Percentiles rank a stretch among this genome's conserved stretches.
These are phyloP conservation scores for Halocaridina rubra DNA, from an alignment of 2,888 invertebrate species.

Conservation along the genomic window DNA sequence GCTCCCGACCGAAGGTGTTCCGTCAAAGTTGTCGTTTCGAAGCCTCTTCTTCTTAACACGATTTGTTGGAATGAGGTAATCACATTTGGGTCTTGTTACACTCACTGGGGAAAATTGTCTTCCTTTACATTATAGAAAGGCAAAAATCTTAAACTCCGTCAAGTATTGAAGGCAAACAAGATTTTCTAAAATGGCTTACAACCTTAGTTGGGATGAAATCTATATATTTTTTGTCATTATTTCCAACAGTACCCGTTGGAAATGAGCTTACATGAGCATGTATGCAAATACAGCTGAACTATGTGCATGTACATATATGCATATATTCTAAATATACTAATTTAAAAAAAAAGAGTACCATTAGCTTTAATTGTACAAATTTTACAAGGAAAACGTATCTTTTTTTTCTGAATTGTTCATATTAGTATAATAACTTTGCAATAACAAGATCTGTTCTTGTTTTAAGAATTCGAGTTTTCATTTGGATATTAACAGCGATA, in stretches of 20 bases:
- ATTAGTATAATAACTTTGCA: too few species aligned
- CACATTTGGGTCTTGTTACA: slow-evolving; percentile 52
- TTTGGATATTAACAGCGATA: too few species aligned
- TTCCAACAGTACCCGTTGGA: background rate
- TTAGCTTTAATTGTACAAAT: too few species aligned
- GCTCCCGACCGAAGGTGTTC: slow-evolving; percentile 8
- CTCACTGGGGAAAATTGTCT: slow-evolving; percentile 40
- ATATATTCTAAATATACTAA: too few species aligned
- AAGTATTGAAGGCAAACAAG: background rate
- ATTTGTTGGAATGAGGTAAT: slow-evolving; percentile 49
- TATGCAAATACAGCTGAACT: background rate
- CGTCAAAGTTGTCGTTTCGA: slow-evolving; percentile 21
- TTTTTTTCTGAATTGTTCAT: too few species aligned
- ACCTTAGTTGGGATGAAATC: background rate
- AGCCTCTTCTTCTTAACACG: slow-evolving; percentile 33
- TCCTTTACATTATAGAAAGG: slow-evolving; percentile 11
- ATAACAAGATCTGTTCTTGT: too few species aligned
- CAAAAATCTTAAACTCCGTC: slow-evolving; percentile 3
- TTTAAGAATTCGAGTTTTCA: too few species aligned
- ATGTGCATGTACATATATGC: too few species aligned
- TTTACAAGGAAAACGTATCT: too few species aligned
- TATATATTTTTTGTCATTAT: background rate
- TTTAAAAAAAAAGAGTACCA: too few species aligned
- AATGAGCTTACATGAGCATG: background rate
- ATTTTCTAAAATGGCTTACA: background rate